Evolutionary conservation across 1,140 invertebrate genomes (phyloP).

Genomic region (Caenorhabditis tropicalis): DNA sequence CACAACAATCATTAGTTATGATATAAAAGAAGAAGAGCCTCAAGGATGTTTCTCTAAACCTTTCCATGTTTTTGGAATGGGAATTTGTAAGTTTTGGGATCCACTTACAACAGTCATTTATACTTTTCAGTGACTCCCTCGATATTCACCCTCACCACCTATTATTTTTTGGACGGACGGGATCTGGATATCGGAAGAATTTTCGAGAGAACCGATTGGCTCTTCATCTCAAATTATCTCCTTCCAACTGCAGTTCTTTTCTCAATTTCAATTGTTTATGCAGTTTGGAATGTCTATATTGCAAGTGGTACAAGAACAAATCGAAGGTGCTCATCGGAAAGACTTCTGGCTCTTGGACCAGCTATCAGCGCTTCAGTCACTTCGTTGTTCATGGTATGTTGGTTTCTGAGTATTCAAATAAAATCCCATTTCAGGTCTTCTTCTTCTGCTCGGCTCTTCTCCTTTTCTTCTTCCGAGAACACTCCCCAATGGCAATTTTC

Average conservation of each 20-base stretch:
- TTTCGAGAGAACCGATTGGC: constrained; percentile 50
- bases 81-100: constrained; percentile 44
- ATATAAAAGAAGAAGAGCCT: constrained; percentile 31
- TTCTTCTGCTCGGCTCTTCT: constrained; percentile 11
- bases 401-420: background rate
- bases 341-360: constrained; percentile 29
- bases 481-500: background rate
- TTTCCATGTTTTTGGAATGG: constrained; percentile 9
- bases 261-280: constrained; percentile 41
- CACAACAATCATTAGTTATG: constrained; percentile 9
- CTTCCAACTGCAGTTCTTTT: constrained; percentile 46
- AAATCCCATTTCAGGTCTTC: constrained; percentile 10
- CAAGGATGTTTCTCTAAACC: constrained; percentile 29
- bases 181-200: constrained; percentile 47
- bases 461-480: constrained; percentile 53
- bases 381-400: constrained; percentile 36
- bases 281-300: constrained; percentile 41
- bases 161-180: constrained; percentile 33
- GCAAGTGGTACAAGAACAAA: background rate
- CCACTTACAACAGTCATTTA: background rate
- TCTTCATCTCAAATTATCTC: constrained; percentile 51
- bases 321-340: constrained; percentile 8
- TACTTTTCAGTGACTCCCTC: constrained; percentile 46
- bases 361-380: constrained; percentile 25
- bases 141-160: constrained; percentile 45